Percentiles rank a stretch among this genome's conserved stretches.
Evolutionary conservation across 2,797 vertebrate genomes (phyloP).

Genomic region (Thripadectes ignobilis): DNA sequence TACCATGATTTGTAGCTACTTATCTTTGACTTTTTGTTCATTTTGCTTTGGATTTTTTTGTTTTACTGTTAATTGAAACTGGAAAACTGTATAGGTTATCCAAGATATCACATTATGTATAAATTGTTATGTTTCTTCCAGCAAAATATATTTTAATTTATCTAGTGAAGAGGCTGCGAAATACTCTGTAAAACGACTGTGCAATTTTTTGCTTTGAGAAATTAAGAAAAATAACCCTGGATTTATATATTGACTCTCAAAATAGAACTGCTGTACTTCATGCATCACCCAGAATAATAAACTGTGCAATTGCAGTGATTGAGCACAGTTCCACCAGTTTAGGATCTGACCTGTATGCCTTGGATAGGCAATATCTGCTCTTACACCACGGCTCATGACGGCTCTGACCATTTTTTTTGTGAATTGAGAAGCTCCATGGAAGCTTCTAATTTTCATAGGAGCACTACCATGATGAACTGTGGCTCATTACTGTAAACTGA

Average conservation of each 20-base stretch:
- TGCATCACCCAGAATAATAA: not conserved
- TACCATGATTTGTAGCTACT: not conserved
- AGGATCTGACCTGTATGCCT: not conserved
- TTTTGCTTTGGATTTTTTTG: not conserved
- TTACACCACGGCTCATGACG: not conserved
- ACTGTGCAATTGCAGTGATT: not conserved
- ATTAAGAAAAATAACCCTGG: not conserved
- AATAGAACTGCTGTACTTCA: not conserved
- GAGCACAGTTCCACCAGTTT: not conserved
- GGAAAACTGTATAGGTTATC: not conserved
- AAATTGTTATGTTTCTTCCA: not conserved
- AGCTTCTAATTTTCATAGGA: conserved; percentile 66
- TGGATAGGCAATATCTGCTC: not conserved
- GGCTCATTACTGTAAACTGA: conserved; percentile 72
- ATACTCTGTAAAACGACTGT: not conserved
- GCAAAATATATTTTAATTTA: not conserved
- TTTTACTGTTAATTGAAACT: not conserved
- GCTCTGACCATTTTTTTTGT: conserved; percentile 16
- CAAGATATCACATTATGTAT: not conserved
- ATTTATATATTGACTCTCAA: not conserved
- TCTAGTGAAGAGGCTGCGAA: not conserved
- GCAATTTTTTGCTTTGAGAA: not conserved
- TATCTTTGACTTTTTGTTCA: not conserved
- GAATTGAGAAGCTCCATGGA: conserved; percentile 39
- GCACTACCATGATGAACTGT: conserved; percentile 46